Percentiles rank a stretch among this genome's conserved stretches.
These are phyloP conservation scores for Luffia ferchaultella DNA, from an alignment of 2,888 invertebrate genomes.

Conservation along the genomic window DNA sequence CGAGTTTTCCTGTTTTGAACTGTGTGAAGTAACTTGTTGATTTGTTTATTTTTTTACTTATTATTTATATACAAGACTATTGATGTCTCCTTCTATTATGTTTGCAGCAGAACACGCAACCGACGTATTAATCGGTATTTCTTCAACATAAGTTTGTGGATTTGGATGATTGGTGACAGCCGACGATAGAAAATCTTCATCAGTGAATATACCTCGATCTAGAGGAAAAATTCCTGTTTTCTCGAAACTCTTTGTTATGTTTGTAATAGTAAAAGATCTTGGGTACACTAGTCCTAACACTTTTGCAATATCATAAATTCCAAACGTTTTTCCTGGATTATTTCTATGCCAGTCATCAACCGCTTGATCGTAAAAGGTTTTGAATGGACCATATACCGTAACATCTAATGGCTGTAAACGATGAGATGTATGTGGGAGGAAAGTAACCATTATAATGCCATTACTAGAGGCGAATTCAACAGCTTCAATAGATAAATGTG, in stretches of 20 bases:
- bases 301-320: not conserved
- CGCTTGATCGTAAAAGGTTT: slow-evolving; percentile 7
- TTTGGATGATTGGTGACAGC: too few relatives aligned
- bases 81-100: too few relatives aligned
- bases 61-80: too few relatives aligned
- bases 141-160: too few relatives aligned
- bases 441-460: slow-evolving; percentile 22
- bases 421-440: slow-evolving; percentile 23
- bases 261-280: slow-evolving; percentile 12
- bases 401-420: slow-evolving; percentile 19
- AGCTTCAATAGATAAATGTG: not conserved
- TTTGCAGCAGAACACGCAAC: too few relatives aligned
- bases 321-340: not conserved
- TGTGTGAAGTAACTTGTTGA: too few relatives aligned
- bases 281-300: not conserved
- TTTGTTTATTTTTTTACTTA: too few relatives aligned
- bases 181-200: too few relatives aligned
- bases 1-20: too few relatives aligned
- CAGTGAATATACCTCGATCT: slow-evolving; percentile 2
- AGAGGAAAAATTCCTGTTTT: not conserved
- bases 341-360: slow-evolving; percentile 10
- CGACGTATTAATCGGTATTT: too few relatives aligned
- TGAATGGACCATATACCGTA: slow-evolving; percentile 15
- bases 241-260: not conserved
- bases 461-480: slow-evolving; percentile 13